Conservation (phyloP, 2,113 vertebrate genomes). For the Anser brachyrhynchus region DNA sequence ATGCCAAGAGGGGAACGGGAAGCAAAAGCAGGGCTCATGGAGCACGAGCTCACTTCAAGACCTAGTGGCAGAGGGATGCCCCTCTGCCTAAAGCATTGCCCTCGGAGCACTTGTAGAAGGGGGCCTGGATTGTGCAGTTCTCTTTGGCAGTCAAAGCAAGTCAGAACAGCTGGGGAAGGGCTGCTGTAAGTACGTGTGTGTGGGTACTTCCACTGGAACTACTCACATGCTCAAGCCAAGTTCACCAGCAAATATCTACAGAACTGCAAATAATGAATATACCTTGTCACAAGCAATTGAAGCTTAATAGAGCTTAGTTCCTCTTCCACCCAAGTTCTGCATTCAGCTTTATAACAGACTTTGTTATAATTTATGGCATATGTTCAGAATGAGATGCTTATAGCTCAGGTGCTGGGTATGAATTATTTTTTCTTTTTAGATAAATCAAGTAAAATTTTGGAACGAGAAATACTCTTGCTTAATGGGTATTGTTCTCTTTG, state of each 20-base stretch:
- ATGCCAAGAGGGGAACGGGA: not conserved
- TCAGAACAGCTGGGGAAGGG: not conserved
- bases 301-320: not conserved
- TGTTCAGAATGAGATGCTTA: not conserved
- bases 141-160: not conserved
- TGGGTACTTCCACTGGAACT: not conserved
- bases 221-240: not conserved
- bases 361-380: not conserved
- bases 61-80: not conserved
- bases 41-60: not conserved
- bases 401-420: rapidly evolving
- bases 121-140: not conserved
- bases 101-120: not conserved
- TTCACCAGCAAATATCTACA: not conserved
- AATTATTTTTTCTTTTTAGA: not conserved
- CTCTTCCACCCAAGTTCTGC: not conserved
- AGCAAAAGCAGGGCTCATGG: not conserved
- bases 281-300: not conserved
- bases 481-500: not conserved
- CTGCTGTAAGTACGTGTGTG: rapidly evolving
- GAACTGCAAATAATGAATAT: not conserved
- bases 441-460: not conserved
- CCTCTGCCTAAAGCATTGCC: rapidly evolving
- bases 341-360: not conserved
- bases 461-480: not conserved